Conservation (phyloP, 2,113 vertebrate species). For the Pao palembangensis region DNA sequence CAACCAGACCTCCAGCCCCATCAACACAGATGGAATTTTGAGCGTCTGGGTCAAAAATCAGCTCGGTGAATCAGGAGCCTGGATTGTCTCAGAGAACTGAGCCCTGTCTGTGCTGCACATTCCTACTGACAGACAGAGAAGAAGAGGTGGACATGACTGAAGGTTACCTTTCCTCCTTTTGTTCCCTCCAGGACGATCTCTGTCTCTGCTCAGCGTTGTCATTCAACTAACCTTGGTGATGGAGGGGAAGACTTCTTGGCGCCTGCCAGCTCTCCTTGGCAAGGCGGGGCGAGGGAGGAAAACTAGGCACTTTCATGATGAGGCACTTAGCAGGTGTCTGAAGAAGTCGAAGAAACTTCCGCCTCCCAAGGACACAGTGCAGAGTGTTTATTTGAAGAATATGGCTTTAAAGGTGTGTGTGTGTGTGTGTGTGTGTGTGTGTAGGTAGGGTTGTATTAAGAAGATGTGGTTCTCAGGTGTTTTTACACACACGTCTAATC, state of each 20-base stretch:
- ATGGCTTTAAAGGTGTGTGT: constrained; percentile 28
- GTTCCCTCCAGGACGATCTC: constrained; percentile 24
- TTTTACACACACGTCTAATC: too few species aligned
- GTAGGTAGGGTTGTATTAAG: neutral
- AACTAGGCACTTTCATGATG: constrained; percentile 59
- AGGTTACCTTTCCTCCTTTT: constrained; percentile 8
- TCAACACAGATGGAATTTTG: too few species aligned
- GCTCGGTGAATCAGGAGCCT: too few species aligned
- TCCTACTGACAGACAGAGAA: neutral
- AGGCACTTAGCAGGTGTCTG: constrained; percentile 66
- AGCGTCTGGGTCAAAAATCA: too few species aligned
- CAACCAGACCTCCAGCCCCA: too few species aligned
- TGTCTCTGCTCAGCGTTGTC: constrained; percentile 56
- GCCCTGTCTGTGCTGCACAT: too few species aligned
- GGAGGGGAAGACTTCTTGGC: constrained; percentile 62
- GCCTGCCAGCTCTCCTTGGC: constrained; percentile 68
- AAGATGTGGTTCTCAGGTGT: too few species aligned
- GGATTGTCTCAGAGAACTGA: too few species aligned
- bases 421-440: constrained; percentile 6
- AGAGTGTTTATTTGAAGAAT: constrained; percentile 17
- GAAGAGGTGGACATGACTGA: constrained; percentile 21
- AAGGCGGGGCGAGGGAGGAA: constrained; percentile 52
- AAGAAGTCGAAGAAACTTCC: constrained; percentile 52
- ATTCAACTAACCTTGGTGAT: constrained; percentile 69
- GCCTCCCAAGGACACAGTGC: constrained; percentile 58